Conservation (phyloP, 2,888 invertebrate genomes). For the Pseudanteris insignis region DNA sequence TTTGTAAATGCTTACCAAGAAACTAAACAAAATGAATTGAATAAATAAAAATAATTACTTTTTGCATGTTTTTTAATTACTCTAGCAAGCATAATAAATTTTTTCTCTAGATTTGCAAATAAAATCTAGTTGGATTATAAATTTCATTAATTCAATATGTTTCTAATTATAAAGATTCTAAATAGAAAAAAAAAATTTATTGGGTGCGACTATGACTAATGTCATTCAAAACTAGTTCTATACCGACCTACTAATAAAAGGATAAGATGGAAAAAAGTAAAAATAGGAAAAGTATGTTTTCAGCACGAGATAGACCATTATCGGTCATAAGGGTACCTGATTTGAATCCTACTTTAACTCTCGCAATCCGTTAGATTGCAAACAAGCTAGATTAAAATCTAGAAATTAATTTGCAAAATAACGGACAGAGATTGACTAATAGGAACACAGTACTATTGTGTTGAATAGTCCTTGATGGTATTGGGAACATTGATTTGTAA, state of each 20-base stretch:
- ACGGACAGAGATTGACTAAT: slow-evolving; percentile 15
- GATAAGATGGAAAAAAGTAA: slow-evolving; percentile 10
- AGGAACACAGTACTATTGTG: slow-evolving; percentile 11
- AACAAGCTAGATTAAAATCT: slow-evolving; percentile 3
- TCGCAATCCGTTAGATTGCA: not conserved
- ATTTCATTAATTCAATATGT: no score
- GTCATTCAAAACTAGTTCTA: slow-evolving; percentile 12
- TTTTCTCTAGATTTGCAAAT: no score
- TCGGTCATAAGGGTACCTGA: slow-evolving; percentile 19
- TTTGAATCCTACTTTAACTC: slow-evolving; percentile 30
- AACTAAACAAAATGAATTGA: no score
- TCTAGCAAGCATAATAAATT: no score
- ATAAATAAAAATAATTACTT: no score
- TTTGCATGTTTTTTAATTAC: no score
- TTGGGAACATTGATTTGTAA: slow-evolving; percentile 42
- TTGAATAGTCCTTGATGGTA: slow-evolving; percentile 30
- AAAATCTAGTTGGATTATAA: no score
- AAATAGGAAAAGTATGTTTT: slow-evolving; percentile 12
- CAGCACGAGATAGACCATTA: slow-evolving; percentile 10
- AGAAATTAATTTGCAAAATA: slow-evolving; percentile 14
- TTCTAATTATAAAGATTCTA: no score
- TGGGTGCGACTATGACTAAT: not conserved
- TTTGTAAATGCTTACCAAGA: no score
- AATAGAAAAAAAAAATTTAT: not conserved
- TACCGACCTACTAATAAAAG: not conserved